Base-by-base conservation (phyloP, 2,113 vertebrate genomes). In the Dolichotis patagonum region DNA sequence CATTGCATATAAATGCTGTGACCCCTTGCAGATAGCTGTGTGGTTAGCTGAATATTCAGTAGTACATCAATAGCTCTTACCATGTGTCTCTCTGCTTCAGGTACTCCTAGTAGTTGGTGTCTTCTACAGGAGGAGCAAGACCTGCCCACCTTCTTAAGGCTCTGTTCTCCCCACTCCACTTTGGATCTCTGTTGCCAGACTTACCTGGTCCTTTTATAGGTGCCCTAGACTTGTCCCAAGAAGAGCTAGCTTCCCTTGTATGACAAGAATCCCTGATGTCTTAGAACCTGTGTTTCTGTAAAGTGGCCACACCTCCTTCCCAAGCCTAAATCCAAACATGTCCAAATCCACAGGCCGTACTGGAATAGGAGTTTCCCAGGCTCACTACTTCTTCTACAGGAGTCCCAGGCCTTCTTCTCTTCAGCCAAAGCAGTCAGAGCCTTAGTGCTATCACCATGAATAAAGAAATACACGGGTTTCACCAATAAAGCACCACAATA, bases 391-490 rank as follows among this genome's bases (percentile, higher is more conserved):
- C 52, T 63, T 56, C 60, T 88, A 26, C 49, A 56, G 49, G 62
- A 54, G 43, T 38, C 85, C 52, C 35, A 52, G 56, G 41, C 14
- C 2, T 86, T 30, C 54, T 75, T 26, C n/a, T n/a, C n/a, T 58
- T 75, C n/a, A 80, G 58, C 41, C 58, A 90, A 89, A 81, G 63
- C 54, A 41, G 63, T 12, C 60, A 60, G 46, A 54, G n/a, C n/a
- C 43, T 94, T 38, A 65, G 65, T 75, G 24, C 22, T 46, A 10
- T 87, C 63, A 73, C 14, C 52, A 58, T 46, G 30, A 84, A 8
- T 54, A 52, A 92, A 92, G 88, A 93, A 85, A 89, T 14, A 46
- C 35, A 65, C 30, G 10, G 80, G n/a, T 56, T 73, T 94, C 56
- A 41, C 67, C 52, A 89, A 52, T 46, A 80, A 85, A 78, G 35